Conservation (phyloP, 2,797 vertebrate genomes). For the Eptatretus atami region DNA sequence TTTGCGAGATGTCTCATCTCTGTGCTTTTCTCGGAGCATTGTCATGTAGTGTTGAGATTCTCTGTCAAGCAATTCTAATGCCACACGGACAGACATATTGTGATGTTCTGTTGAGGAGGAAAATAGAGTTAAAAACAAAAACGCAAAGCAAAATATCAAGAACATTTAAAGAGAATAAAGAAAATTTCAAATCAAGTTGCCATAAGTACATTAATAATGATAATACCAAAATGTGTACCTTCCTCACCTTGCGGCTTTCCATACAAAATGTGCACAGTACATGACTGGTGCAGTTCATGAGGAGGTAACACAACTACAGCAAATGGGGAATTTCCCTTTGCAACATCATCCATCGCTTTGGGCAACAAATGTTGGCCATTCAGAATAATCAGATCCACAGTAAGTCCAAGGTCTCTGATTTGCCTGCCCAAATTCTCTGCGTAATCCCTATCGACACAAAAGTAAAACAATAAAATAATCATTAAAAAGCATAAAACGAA, state of each 20-base stretch:
- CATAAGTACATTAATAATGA: no score
- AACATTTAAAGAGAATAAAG: no score
- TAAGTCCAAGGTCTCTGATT: not conserved
- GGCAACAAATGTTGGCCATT: not conserved
- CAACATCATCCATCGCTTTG: slow-evolving; percentile 1
- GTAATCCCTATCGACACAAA: not conserved
- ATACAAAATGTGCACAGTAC: slow-evolving; percentile 1
- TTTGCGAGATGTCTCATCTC: slow-evolving; percentile 1
- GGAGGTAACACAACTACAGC: not conserved
- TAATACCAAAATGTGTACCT: no score
- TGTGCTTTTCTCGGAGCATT: slow-evolving; percentile 1
- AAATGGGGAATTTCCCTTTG: not conserved
- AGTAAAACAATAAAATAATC: not conserved
- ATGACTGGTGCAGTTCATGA: not conserved
- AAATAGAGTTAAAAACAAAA: no score
- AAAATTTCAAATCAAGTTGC: no score
- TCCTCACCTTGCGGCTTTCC: slow-evolving; percentile 3
- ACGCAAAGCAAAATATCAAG: no score
- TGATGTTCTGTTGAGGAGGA: not conserved
- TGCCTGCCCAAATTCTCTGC: slow-evolving; percentile 4
- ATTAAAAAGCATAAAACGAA: not conserved
- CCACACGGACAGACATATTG: not conserved
- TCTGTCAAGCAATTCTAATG: not conserved
- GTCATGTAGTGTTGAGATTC: not conserved
- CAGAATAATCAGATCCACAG: slow-evolving; percentile 5